These are phyloP conservation scores for Crax fasciolata DNA, from an alignment of 2,797 vertebrate species.

Conservation along the genomic window DNA sequence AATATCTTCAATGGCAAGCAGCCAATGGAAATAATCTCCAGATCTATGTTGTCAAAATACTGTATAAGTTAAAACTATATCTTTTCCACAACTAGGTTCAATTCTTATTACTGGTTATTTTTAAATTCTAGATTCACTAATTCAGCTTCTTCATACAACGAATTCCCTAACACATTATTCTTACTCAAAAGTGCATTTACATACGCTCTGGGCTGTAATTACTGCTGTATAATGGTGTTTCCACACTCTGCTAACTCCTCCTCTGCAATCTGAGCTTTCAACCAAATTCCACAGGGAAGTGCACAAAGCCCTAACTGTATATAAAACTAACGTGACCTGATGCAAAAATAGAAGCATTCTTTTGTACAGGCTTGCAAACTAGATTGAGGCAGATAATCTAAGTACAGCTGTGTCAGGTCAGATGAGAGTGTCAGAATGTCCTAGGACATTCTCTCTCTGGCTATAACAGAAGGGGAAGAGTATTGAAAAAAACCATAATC, in stretches of 20 bases:
- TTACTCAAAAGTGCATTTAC: constrained; percentile 18
- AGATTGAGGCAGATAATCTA: constrained; percentile 4
- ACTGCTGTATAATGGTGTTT: neutral
- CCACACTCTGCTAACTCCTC: neutral
- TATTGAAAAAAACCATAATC: neutral
- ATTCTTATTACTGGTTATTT: neutral
- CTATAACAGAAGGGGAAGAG: neutral
- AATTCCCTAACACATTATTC: neutral
- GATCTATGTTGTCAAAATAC: constrained; percentile 7
- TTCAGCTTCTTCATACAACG: neutral
- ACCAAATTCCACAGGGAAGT: neutral
- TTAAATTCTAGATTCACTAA: neutral
- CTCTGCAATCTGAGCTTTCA: constrained; percentile 38
- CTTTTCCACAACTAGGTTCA: neutral
- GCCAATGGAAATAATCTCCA: constrained; percentile 39
- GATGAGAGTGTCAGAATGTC: constrained; percentile 34
- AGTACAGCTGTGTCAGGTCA: constrained; percentile 43
- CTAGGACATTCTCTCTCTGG: constrained; percentile 12
- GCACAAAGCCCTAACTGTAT: neutral
- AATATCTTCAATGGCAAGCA: neutral
- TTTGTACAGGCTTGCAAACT: neutral
- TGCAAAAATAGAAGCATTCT: neutral
- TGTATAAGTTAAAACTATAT: neutral
- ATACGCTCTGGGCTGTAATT: neutral
- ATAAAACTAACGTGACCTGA: constrained; percentile 10